phyloP scores from a whole-genome alignment of 2,888 invertebrate species.

The Parapristionchus giblindavisi region DNA sequence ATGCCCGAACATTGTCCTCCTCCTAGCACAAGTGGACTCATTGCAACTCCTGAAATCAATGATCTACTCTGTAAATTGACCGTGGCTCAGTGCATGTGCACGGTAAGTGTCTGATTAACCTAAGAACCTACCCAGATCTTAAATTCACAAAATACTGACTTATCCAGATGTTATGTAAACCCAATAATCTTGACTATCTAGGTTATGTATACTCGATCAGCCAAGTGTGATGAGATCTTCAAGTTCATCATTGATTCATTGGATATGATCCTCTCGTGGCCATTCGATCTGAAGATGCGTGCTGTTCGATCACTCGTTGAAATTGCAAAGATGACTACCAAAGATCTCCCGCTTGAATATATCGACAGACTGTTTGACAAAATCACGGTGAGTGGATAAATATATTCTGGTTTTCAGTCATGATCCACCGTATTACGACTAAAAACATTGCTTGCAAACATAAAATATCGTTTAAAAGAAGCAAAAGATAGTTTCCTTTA shows the following conservation, averaged over 20 bases:
- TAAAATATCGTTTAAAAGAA: too few relatives aligned
- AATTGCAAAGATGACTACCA: neutral
- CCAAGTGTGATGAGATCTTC: neutral
- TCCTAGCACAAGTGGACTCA: neutral
- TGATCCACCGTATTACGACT: too few relatives aligned
- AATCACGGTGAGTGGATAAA: too few relatives aligned
- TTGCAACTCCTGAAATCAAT: conserved; percentile 11
- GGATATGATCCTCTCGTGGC: neutral
- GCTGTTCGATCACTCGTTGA: conserved; percentile 9
- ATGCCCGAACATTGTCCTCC: too few relatives aligned
- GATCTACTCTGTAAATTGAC: conserved; percentile 1
- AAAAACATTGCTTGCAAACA: too few relatives aligned
- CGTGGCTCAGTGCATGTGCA: conserved; percentile 20
- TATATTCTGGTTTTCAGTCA: too few relatives aligned
- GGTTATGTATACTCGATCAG: neutral
- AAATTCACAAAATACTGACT: neutral
- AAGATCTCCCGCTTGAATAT: neutral
- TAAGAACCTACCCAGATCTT: too few relatives aligned
- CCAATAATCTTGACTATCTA: neutral
- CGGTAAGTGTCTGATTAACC: neutral
- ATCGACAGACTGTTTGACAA: neutral
- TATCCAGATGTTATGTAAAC: neutral
- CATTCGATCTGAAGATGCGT: neutral
- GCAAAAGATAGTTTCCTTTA: too few relatives aligned
- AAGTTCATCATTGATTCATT: neutral